Evolutionary conservation across 2,797 vertebrate genomes (phyloP).

Genomic region (Scleropages formosus): DNA sequence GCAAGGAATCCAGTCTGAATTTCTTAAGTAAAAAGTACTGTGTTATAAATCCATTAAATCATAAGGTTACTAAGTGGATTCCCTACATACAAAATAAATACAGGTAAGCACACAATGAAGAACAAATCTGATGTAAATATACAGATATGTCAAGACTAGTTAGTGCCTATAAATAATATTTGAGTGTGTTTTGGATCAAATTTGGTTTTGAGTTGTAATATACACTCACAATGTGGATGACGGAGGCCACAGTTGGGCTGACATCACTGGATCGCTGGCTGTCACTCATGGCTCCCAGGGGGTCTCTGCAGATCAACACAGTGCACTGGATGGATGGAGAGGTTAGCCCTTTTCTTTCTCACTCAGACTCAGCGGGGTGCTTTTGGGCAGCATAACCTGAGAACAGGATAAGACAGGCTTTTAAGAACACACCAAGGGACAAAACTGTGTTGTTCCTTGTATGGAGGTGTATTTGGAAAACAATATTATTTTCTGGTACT

Average conservation of each 20-base stretch:
- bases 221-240: conserved; percentile 11
- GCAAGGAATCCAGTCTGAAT: no score
- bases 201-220: not conserved
- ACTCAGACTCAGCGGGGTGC: conserved; percentile 52
- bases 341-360: conserved; percentile 56
- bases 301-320: not conserved
- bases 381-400: conserved; percentile 54
- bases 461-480: no score
- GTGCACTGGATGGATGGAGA: conserved; percentile 16
- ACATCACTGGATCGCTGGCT: conserved; percentile 39
- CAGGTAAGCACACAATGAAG: not conserved
- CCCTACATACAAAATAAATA: not conserved
- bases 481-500: no score
- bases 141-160: not conserved
- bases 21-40: no score
- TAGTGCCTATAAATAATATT: no score
- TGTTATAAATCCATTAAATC: no score
- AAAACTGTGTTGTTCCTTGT: no score
- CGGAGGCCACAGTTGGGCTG: conserved; percentile 22
- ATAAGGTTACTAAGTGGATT: no score
- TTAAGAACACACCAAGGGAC: no score
- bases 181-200: not conserved
- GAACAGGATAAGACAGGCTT: not conserved
- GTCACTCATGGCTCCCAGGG: conserved; percentile 47
- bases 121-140: no score